Conservation (phyloP, 2,797 vertebrate genomes). For the Alfaro cultratus region DNA sequence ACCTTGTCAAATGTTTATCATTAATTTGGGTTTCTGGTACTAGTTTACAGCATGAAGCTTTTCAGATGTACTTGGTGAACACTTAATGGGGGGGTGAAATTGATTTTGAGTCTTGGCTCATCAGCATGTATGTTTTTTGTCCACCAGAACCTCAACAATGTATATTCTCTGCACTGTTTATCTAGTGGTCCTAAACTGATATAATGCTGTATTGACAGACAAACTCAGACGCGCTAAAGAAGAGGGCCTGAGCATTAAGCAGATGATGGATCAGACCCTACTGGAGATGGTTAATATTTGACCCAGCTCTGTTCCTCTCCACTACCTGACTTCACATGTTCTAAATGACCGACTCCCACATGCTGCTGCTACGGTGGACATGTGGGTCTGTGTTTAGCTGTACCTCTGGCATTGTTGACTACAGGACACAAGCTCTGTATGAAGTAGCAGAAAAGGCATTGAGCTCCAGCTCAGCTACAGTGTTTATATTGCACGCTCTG, state of each 20-base stretch:
- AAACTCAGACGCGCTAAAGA: conserved; percentile 94
- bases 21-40: not conserved
- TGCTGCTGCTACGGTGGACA: conserved; percentile 18
- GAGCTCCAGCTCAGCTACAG: conserved; percentile 26
- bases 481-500: conserved; percentile 42
- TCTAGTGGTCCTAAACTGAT: conserved; percentile 48
- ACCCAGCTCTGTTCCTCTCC: conserved; percentile 67
- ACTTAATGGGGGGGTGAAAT: not conserved
- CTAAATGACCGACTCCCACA: conserved; percentile 43
- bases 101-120: conserved; percentile 22
- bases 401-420: conserved; percentile 19
- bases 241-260: conserved; percentile 93
- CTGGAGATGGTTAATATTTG: conserved; percentile 97
- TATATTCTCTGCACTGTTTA: conserved; percentile 30
- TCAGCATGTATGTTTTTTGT: conserved; percentile 22
- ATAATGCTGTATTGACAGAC: conserved; percentile 87
- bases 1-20: not conserved
- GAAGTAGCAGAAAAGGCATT: conserved; percentile 39
- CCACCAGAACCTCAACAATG: conserved; percentile 18
- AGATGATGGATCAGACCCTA: conserved; percentile 97
- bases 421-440: conserved; percentile 30
- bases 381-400: conserved; percentile 21
- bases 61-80: not conserved
- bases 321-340: conserved; percentile 37
- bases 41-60: not conserved